Conservation (phyloP, 1,140 invertebrate genomes). For the Steinernema khuongi region DNA sequence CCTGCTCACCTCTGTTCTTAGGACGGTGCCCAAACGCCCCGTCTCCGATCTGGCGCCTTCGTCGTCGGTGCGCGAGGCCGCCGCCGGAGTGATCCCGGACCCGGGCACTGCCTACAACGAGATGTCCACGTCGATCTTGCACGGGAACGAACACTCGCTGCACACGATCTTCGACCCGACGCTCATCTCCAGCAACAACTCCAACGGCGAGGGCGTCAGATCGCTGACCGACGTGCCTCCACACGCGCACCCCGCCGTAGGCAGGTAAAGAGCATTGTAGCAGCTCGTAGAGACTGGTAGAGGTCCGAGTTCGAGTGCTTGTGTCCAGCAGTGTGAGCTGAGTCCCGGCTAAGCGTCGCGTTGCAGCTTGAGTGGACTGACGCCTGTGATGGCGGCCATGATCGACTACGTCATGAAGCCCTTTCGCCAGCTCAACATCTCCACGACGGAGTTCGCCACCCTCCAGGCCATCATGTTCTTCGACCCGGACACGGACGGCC, state of each 20-base stretch:
- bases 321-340: too few relatives aligned
- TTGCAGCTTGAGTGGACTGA: conserved; percentile 45
- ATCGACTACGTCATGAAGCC: conserved; percentile 58
- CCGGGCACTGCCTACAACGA: background rate
- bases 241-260: conserved; percentile 37
- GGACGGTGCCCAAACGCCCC: conserved; percentile 1
- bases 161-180: conserved; percentile 42
- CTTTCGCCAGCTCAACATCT: conserved; percentile 45
- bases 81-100: background rate
- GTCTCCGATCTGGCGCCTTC: conserved; percentile 11
- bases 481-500: conserved; percentile 57
- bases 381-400: conserved; percentile 57
- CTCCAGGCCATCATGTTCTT: conserved; percentile 59
- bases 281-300: too few relatives aligned
- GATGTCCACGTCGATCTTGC: conserved; percentile 14
- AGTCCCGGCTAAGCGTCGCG: background rate
- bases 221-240: conserved; percentile 47
- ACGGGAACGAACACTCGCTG: background rate
- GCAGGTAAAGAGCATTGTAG: too few relatives aligned
- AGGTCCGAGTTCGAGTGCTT: too few relatives aligned
- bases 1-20: background rate
- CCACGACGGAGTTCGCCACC: conserved; percentile 47
- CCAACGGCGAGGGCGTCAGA: conserved; percentile 38
- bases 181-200: conserved; percentile 34
- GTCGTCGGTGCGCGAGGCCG: background rate